These are phyloP conservation scores for Drosophila lowei DNA, from an alignment of 1,140 invertebrate genomes.

Conservation along the genomic window DNA sequence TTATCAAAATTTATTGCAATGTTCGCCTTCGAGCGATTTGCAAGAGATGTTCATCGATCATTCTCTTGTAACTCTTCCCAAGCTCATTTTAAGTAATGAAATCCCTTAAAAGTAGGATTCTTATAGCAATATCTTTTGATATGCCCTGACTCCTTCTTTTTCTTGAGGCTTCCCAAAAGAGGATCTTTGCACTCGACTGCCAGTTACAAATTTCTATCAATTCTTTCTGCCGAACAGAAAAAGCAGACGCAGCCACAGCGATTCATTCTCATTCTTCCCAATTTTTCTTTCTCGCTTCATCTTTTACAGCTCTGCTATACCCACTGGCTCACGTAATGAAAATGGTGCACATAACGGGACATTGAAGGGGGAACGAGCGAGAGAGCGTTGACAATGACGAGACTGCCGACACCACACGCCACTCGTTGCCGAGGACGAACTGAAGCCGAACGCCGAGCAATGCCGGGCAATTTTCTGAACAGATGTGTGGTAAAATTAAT, in stretches of 20 bases:
- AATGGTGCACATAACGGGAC: constrained; percentile 64
- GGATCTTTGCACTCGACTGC: no score
- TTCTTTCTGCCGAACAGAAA: not conserved
- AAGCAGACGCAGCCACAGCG: constrained; percentile 41
- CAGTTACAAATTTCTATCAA: no score
- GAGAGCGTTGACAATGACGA: constrained; percentile 5
- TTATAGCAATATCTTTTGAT: no score
- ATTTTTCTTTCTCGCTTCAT: constrained; percentile 4
- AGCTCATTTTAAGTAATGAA: no score
- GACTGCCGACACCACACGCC: constrained; percentile 9
- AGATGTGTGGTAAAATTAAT: constrained; percentile 81
- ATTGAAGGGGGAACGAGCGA: not conserved
- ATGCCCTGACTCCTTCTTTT: no score
- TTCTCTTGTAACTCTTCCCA: no score
- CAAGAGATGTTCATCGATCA: no score
- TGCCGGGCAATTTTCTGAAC: constrained; percentile 79
- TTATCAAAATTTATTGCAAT: no score
- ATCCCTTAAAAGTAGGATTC: no score
- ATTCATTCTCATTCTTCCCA: constrained; percentile 44
- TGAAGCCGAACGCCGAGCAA: constrained; percentile 67
- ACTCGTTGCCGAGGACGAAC: constrained; percentile 49
- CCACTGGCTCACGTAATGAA: constrained; percentile 72
- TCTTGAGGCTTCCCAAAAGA: no score
- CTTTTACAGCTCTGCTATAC: constrained; percentile 16
- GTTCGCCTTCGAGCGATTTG: no score